phyloP scores from a whole-genome alignment of 1,140 invertebrate species.

The Meloidogyne hapla region DNA sequence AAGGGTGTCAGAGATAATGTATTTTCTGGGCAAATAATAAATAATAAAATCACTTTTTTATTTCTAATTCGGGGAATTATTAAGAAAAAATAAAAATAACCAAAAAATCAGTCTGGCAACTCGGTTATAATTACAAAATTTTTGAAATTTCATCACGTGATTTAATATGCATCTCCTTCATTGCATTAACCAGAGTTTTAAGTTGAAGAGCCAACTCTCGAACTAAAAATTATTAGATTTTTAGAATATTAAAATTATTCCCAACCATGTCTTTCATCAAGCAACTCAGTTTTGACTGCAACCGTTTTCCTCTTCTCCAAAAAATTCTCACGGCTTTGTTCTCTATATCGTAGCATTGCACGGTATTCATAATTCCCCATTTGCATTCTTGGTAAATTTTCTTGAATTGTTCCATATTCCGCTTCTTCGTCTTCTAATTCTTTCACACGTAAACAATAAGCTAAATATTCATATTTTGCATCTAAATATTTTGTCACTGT shows the following conservation, averaged over 20 bases:
- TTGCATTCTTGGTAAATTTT: slow-evolving; percentile 92
- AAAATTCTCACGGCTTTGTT: slow-evolving; percentile 85
- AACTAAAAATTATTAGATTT: slow-evolving; percentile 36
- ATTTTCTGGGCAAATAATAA: too few species aligned
- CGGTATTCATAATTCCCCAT: slow-evolving; percentile 98
- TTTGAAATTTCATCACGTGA: background rate
- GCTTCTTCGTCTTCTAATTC: slow-evolving; percentile 99
- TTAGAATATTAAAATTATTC: background rate
- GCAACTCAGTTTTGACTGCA: slow-evolving; percentile 88
- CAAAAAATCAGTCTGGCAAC: background rate
- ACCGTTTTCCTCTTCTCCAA: slow-evolving; percentile 89
- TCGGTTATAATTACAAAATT: background rate
- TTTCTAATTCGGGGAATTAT: too few species aligned
- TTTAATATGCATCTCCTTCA: slow-evolving; percentile 21
- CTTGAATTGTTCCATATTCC: slow-evolving; percentile 79
- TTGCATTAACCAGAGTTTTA: slow-evolving; percentile 32
- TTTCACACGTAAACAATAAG: slow-evolving; percentile 88
- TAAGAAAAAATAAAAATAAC: too few species aligned
- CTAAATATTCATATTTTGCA: slow-evolving; percentile 65
- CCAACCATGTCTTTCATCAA: slow-evolving; percentile 87
- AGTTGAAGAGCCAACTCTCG: slow-evolving; percentile 47
- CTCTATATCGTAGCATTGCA: slow-evolving; percentile 85
- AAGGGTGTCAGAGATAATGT: too few species aligned
- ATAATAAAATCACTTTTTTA: too few species aligned
- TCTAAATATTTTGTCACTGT: slow-evolving; percentile 49